phyloP scores from a whole-genome alignment of 2,113 vertebrate genomes.

The Austrofundulus limnaeus region DNA sequence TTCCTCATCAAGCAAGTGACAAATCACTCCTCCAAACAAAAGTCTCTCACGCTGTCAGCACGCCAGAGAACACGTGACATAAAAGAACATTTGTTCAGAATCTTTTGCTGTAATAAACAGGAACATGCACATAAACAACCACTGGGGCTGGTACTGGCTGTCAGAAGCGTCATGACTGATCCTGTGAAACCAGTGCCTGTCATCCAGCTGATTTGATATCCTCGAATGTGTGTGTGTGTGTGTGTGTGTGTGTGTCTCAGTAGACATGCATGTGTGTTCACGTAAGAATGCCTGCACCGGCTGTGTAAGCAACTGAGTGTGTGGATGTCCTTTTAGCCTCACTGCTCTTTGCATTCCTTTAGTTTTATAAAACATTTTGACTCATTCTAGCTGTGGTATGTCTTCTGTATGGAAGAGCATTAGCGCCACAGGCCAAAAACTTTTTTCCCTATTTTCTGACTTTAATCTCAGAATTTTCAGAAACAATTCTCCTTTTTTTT shows the following conservation, averaged over 20 bases:
- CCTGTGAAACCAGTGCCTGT: slow-evolving; percentile 31
- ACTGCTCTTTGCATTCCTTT: not conserved
- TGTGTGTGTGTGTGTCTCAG: fast-evolving
- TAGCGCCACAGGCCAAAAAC: no score
- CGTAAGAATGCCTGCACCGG: not conserved
- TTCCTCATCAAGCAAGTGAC: not conserved
- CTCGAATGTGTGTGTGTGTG: slow-evolving; percentile 4
- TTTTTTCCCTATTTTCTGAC: no score
- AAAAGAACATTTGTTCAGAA: not conserved
- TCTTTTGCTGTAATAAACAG: not conserved
- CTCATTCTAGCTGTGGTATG: no score
- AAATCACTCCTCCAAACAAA: not conserved
- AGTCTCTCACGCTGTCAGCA: not conserved
- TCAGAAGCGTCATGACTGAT: slow-evolving; percentile 1
- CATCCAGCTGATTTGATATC: slow-evolving; percentile 45
- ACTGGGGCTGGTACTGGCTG: not conserved
- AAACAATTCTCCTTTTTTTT: no score
- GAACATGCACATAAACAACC: not conserved
- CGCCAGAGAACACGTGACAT: not conserved
- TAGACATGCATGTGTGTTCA: not conserved
- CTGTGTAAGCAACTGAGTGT: not conserved
- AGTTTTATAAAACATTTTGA: no score
- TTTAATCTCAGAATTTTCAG: no score
- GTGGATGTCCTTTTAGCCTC: not conserved
- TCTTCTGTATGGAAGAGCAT: no score